Evolutionary conservation across 2,113 vertebrate genomes (phyloP).

Genomic region (Pithys albifrons): DNA sequence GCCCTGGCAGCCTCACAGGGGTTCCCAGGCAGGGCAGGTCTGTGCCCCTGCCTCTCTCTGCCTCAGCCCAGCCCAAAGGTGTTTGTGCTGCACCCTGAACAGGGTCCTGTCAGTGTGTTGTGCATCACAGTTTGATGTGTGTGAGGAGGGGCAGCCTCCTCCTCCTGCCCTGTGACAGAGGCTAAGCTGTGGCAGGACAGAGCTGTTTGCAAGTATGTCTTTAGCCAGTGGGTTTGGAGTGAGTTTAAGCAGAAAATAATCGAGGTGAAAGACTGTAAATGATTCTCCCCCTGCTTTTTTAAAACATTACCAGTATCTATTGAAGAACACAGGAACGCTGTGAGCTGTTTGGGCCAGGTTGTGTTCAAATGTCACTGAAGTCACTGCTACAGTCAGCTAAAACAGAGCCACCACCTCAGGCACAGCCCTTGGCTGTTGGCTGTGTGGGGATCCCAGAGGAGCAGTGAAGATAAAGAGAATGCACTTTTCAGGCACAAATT

Average conservation of each 20-base stretch:
- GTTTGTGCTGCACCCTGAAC: too few relatives aligned
- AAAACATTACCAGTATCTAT: background rate
- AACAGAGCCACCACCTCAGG: background rate
- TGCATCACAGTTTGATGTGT: background rate
- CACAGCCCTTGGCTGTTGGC: background rate
- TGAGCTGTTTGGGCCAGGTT: background rate
- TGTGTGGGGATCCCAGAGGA: background rate
- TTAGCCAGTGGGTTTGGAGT: background rate
- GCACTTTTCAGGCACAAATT: background rate
- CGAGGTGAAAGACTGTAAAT: background rate
- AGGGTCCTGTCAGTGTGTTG: accelerated
- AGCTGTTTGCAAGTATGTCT: background rate
- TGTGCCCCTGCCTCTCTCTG: background rate
- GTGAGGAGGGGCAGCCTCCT: background rate
- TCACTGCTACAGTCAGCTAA: background rate
- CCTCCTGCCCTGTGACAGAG: background rate
- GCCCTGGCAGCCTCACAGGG: background rate
- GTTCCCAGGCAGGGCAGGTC: background rate
- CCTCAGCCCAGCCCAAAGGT: background rate
- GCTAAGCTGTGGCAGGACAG: background rate
- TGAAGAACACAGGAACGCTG: background rate
- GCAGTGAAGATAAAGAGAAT: background rate
- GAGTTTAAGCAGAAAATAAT: background rate
- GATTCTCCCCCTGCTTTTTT: accelerated
- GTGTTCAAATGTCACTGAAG: background rate